Base-by-base conservation (phyloP, 2,888 invertebrate species). In the Deilephila porcellus region DNA sequence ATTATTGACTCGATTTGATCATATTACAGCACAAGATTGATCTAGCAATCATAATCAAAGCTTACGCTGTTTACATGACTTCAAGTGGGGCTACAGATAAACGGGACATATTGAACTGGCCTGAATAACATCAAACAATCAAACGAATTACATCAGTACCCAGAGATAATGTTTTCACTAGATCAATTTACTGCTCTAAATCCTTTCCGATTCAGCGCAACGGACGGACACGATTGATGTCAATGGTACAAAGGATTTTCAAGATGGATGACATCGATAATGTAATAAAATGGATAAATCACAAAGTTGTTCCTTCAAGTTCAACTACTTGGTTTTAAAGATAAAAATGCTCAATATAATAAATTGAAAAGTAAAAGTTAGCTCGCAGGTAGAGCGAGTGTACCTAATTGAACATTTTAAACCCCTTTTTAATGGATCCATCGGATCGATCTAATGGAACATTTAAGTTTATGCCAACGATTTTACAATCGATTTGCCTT, bases 401-500 rank as follows among this genome's bases (percentile, higher is more conserved):
- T 45, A 25, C 25, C 25, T 25, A 14, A 45, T 14, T 3, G 14
- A 45, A 45, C 45, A 45, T 45, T 45, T 11, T 6, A n/a, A 56
- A 56, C 19, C 19, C 6, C 56, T 56, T n/a, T n/a, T 56, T 45
- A 45, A 56, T 56, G 56, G n/a, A 56, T 56, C 19, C 56, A 19
- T 56, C 2, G 14, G n/a, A 19, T 56, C 56, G 56, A 56, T 56
- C 4, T 56, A 56, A 29, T 7, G 25, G 29, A 60, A 25, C 29
- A 60, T 63, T n/a, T 63, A 64, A 64, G n/a, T 19, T 37, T 11
- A 37, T 11, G n/a, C 20, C 20, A 20, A 25, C 45, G 20, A 37
- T 20, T 64, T 67, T 25, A 67, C 25, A 67, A 67, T 67, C 64
- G 64, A 67, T 67, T 45, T 14, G 45, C 45, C 20, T 67, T 45